Evolutionary conservation across 1,140 invertebrate species (phyloP).

Genomic region (Camponotus vicinus): DNA sequence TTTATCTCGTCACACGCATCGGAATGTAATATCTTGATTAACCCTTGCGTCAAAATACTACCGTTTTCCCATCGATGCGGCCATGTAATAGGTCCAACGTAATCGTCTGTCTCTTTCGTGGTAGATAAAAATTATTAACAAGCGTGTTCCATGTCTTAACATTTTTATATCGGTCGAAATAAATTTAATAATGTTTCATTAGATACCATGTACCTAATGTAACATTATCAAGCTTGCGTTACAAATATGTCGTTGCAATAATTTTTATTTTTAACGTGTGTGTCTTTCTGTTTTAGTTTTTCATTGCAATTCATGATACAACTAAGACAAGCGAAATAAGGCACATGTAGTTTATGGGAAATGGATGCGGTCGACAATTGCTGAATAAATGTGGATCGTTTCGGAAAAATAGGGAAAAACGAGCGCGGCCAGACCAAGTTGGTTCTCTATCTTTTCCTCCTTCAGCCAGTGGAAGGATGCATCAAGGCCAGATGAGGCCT

Average conservation of each 20-base stretch:
- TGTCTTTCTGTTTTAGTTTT: background rate
- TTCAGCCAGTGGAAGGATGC: conserved; percentile 58
- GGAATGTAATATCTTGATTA: conserved; percentile 11
- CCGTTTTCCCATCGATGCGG: too few relatives aligned
- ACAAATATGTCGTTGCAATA: background rate
- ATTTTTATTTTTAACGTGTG: too few relatives aligned
- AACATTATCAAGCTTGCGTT: background rate
- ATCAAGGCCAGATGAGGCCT: conserved; percentile 74
- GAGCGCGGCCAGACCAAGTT: conserved; percentile 66
- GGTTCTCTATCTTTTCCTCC: conserved; percentile 55
- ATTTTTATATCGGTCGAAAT: too few relatives aligned
- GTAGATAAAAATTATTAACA: background rate
- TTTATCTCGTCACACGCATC: background rate
- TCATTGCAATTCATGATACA: background rate
- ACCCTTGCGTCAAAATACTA: background rate
- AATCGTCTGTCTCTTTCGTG: background rate
- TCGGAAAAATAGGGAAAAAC: conserved; percentile 63
- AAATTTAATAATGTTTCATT: too few relatives aligned
- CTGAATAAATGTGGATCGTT: conserved; percentile 15
- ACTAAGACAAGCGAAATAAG: background rate
- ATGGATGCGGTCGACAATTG: background rate
- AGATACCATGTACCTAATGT: too few relatives aligned
- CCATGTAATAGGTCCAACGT: background rate
- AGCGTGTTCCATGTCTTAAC: background rate
- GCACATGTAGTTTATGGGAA: background rate